These are phyloP conservation scores for Smittia sp. DNA, from an alignment of 2,888 invertebrate genomes.

Conservation along the genomic window DNA sequence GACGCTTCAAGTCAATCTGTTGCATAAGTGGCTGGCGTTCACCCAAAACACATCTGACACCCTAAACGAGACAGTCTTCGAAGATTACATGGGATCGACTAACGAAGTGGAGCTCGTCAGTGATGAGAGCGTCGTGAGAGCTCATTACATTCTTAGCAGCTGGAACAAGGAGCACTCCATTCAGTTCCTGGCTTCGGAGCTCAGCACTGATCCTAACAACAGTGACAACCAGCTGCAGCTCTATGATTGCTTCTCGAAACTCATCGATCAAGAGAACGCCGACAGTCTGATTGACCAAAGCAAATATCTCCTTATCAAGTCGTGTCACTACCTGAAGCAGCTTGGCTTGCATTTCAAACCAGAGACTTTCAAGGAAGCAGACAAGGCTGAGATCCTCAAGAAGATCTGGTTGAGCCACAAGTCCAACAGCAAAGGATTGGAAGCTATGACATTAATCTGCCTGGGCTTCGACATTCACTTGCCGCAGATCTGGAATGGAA, in stretches of 20 bases:
- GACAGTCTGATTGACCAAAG: constrained; percentile 49
- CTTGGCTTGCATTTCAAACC: constrained; percentile 51
- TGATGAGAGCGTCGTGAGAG: constrained; percentile 45
- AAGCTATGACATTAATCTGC: constrained; percentile 52
- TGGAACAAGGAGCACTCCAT: constrained; percentile 51
- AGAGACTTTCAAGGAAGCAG: constrained; percentile 51
- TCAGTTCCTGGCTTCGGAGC: constrained; percentile 49
- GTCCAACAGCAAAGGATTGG: constrained; percentile 49
- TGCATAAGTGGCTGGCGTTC: constrained; percentile 52
- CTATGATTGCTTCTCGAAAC: constrained; percentile 52
- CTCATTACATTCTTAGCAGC: constrained; percentile 51
- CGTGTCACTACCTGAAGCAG: constrained; percentile 51
- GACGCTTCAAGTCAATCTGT: constrained; percentile 49
- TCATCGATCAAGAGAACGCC: constrained; percentile 49
- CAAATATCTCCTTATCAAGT: constrained; percentile 51
- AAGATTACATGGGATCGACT: constrained; percentile 47
- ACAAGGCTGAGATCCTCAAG: constrained; percentile 52
- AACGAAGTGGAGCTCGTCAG: background rate
- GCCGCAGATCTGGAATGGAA: constrained; percentile 53
- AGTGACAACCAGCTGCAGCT: constrained; percentile 51
- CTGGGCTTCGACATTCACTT: constrained; percentile 51
- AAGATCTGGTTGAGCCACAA: constrained; percentile 51
- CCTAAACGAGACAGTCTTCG: constrained; percentile 51
- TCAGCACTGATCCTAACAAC: constrained; percentile 43
- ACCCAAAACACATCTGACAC: constrained; percentile 45